Conservation (phyloP, 2,888 invertebrate species). For the Harpalus rufipes region DNA sequence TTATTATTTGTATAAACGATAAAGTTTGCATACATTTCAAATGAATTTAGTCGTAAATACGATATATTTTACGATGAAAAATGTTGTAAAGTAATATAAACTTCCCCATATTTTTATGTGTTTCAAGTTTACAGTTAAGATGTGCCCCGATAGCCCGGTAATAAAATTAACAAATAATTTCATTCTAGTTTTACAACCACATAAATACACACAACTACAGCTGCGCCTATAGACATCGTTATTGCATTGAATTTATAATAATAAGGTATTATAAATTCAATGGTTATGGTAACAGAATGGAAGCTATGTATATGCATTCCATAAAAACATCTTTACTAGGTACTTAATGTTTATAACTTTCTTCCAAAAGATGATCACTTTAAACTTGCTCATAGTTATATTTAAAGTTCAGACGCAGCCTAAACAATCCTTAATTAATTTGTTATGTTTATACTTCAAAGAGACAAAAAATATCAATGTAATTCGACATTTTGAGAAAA, state of each 20-base stretch:
- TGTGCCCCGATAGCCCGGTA: background rate
- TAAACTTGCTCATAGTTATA: background rate
- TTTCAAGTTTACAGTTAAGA: background rate
- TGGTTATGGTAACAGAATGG: background rate
- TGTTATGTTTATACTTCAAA: background rate
- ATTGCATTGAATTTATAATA: no score
- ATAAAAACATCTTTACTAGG: background rate
- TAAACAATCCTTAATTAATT: background rate
- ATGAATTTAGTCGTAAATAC: no score
- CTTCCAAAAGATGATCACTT: no score
- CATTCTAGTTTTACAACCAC: background rate
- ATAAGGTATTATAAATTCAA: no score
- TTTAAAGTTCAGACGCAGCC: background rate
- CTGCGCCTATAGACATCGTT: background rate
- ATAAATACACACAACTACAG: background rate
- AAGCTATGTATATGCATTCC: background rate
- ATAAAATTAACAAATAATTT: constrained; percentile 1
- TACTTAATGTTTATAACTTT: background rate
- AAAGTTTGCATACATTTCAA: no score
- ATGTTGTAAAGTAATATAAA: background rate
- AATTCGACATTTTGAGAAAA: background rate
- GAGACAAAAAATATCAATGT: background rate
- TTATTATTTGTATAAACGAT: no score
- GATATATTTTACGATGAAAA: background rate
- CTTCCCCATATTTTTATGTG: background rate